These are phyloP conservation scores for Sarcophaga variegata DNA, from an alignment of 2,888 invertebrate genomes.

Conservation along the genomic window DNA sequence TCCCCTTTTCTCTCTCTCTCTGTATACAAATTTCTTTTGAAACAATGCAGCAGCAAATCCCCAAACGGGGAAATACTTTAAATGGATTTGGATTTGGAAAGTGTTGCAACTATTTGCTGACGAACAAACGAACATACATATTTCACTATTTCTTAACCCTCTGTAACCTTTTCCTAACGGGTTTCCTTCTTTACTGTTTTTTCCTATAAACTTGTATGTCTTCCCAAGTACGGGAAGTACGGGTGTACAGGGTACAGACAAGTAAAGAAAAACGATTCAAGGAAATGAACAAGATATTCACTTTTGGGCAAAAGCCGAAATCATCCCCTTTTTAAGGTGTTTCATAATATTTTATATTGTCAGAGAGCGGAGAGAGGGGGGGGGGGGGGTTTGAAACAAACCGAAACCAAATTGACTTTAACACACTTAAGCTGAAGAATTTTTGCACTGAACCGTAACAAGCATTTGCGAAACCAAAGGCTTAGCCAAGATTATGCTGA, in stretches of 20 bases:
- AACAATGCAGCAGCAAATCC: slow-evolving; percentile 18
- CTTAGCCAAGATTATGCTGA: slow-evolving; percentile 70
- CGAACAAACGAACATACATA: not conserved
- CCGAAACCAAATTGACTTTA: slow-evolving; percentile 40
- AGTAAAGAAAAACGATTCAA: slow-evolving; percentile 12
- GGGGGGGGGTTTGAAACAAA: not conserved
- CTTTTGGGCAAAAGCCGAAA: not conserved
- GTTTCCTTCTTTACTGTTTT: not conserved
- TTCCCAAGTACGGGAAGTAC: not conserved
- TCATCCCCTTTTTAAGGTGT: not conserved
- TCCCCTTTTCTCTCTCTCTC: not conserved
- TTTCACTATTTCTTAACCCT: not conserved
- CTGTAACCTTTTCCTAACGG: not conserved
- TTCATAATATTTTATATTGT: not conserved
- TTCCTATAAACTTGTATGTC: not conserved
- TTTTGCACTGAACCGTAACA: slow-evolving; percentile 61
- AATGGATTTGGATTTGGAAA: slow-evolving; percentile 44
- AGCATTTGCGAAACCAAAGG: slow-evolving; percentile 64
- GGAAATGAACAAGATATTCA: slow-evolving; percentile 44
- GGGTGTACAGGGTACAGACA: not conserved
- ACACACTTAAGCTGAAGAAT: slow-evolving; percentile 47
- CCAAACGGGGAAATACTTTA: slow-evolving; percentile 41
- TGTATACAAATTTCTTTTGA: not conserved
- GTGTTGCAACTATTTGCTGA: slow-evolving; percentile 15
- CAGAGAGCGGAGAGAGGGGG: not conserved